A percentile compares a stretch with the other conserved stretches of the same genome.
phyloP scores from a whole-genome alignment of 2,888 invertebrate species.

The Frankliniella fusca region DNA sequence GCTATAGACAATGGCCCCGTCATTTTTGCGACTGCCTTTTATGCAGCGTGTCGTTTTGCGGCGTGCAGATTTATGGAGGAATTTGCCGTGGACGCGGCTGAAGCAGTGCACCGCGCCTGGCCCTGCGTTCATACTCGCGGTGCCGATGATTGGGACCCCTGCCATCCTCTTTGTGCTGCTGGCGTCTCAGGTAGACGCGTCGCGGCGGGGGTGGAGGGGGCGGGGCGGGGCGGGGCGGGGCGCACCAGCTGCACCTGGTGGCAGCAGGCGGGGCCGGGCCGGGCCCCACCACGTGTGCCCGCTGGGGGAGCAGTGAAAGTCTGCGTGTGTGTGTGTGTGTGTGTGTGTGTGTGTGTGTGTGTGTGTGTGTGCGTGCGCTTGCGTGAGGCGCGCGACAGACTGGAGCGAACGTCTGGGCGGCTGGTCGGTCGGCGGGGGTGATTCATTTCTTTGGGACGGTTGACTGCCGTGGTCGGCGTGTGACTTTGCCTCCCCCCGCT shows the following conservation, averaged over 20 bases:
- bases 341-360: neutral
- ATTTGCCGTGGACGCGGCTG: too few species aligned
- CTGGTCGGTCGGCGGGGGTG: neutral
- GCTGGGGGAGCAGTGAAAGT: neutral
- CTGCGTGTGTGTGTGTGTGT: neutral
- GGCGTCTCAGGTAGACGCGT: neutral
- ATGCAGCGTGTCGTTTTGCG: too few species aligned
- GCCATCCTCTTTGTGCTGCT: neutral
- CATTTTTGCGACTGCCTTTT: too few species aligned
- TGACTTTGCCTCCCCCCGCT: neutral
- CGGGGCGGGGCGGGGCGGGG: neutral
- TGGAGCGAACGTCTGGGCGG: neutral
- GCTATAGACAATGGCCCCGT: too few species aligned
- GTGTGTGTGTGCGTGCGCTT: neutral
- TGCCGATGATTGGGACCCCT: too few species aligned
- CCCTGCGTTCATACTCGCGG: too few species aligned
- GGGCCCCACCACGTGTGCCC: neutral
- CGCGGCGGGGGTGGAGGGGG: neutral
- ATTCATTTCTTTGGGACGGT: neutral
- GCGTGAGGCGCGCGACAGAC: too few species aligned
- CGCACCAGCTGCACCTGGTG: neutral
- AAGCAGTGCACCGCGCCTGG: neutral
- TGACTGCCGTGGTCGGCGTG: neutral
- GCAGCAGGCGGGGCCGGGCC: too few species aligned
- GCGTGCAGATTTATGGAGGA: too few species aligned